Conservation (phyloP, 2,888 invertebrate genomes). For the Thyatira batis region DNA sequence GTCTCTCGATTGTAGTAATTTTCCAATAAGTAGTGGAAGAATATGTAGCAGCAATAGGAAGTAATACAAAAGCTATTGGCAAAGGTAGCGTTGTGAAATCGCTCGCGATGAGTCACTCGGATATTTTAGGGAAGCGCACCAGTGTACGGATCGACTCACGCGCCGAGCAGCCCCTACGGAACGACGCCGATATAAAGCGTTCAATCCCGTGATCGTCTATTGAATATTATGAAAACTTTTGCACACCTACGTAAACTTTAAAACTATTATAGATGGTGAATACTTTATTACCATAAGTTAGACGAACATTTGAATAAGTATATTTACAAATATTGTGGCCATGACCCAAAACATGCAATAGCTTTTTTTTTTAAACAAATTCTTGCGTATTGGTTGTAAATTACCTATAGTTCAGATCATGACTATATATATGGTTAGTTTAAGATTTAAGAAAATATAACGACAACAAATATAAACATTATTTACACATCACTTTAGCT, state of each 20-base stretch:
- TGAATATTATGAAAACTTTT: not conserved
- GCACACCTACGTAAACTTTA: not conserved
- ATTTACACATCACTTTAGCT: not conserved
- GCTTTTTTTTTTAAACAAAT: too few relatives aligned
- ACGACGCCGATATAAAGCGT: not conserved
- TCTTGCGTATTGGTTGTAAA: too few relatives aligned
- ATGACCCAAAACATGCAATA: too few relatives aligned
- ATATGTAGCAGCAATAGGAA: slow-evolving; percentile 66
- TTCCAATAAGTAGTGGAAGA: slow-evolving; percentile 29
- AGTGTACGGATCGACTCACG: slow-evolving; percentile 24
- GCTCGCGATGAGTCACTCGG: slow-evolving; percentile 64
- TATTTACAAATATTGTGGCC: too few relatives aligned
- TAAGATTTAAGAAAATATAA: too few relatives aligned
- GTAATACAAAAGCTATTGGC: slow-evolving; percentile 78
- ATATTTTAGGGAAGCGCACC: slow-evolving; percentile 64
- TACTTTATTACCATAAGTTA: too few relatives aligned
- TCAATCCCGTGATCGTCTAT: not conserved
- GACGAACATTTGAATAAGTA: too few relatives aligned
- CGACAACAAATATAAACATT: not conserved
- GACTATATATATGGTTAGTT: too few relatives aligned
- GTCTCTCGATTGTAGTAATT: slow-evolving; percentile 21
- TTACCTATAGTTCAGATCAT: too few relatives aligned
- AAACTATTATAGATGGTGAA: too few relatives aligned
- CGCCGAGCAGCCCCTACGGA: slow-evolving; percentile 34
- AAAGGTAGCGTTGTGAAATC: slow-evolving; percentile 76